phyloP scores from a whole-genome alignment of 2,113 vertebrate genomes.

The Rhegmatorhina hoffmannsi region DNA sequence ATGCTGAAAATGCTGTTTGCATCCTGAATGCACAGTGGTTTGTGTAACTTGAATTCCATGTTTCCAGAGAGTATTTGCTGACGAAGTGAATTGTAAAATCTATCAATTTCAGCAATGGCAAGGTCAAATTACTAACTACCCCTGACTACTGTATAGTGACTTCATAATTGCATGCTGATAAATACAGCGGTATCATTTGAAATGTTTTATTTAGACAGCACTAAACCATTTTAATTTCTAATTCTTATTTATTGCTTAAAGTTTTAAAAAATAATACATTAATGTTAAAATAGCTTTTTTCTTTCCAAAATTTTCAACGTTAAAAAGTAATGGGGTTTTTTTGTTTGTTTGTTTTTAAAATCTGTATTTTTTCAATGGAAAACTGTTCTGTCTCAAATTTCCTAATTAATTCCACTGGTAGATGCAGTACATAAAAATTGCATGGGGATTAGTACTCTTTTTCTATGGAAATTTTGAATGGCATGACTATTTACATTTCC shows the following conservation, averaged over 20 bases:
- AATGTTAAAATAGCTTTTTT: not conserved
- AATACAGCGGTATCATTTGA: not conserved
- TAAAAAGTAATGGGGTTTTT: not conserved
- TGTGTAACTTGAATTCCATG: not conserved
- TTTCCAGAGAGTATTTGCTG: not conserved
- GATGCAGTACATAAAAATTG: not conserved
- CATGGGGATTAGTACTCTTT: not conserved
- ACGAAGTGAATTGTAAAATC: not conserved
- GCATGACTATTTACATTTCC: not conserved
- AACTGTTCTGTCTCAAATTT: not conserved
- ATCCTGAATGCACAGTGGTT: fast-evolving
- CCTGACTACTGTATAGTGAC: not conserved
- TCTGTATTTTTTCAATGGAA: not conserved
- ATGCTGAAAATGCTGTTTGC: not conserved
- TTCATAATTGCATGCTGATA: not conserved
- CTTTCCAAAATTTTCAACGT: not conserved
- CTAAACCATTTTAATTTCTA: not conserved
- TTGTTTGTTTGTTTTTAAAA: not conserved
- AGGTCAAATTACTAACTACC: not conserved
- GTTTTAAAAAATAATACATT: not conserved
- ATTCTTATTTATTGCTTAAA: not conserved
- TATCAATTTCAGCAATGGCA: not conserved
- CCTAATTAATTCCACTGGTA: not conserved
- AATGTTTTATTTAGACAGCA: not conserved
- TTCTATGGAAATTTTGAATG: not conserved